phyloP scores from a whole-genome alignment of 2,797 vertebrate genomes.

The Gastrophryne carolinensis region DNA sequence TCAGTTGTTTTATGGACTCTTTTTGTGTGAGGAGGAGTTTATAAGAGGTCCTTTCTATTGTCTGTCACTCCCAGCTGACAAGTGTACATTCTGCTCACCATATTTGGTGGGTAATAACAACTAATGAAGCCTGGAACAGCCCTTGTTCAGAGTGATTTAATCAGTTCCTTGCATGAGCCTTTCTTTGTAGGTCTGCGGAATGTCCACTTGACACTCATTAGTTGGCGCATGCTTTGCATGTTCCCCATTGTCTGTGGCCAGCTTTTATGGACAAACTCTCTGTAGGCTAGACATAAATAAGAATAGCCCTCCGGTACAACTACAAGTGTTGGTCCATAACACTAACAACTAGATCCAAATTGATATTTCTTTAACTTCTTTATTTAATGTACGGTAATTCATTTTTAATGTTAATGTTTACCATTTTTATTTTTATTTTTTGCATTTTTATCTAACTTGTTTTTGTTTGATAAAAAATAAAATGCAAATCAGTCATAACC shows the following conservation, averaged over 20 bases:
- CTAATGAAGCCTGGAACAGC: conserved; percentile 90
- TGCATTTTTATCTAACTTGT: too few species aligned
- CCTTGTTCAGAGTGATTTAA: conserved; percentile 87
- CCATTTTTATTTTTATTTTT: too few species aligned
- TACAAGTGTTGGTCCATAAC: too few species aligned
- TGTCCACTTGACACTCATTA: conserved; percentile 43
- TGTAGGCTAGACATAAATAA: neutral
- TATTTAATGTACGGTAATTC: too few species aligned
- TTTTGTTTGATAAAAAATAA: neutral
- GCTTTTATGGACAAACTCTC: conserved; percentile 33
- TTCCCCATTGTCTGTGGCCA: conserved; percentile 10
- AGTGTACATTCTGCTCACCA: conserved; percentile 88
- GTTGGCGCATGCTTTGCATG: conserved; percentile 27
- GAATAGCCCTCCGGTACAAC: too few species aligned
- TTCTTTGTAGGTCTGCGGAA: conserved; percentile 27
- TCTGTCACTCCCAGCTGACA: conserved; percentile 90
- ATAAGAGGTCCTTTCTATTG: conserved; percentile 90
- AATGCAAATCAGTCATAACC: too few species aligned
- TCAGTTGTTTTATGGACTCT: conserved; percentile 98
- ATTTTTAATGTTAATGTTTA: neutral
- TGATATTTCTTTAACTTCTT: too few species aligned
- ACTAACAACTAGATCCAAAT: too few species aligned
- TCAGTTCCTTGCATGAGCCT: conserved; percentile 53
- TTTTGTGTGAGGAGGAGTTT: conserved; percentile 89
- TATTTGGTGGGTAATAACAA: conserved; percentile 96